phyloP scores from a whole-genome alignment of 1,140 invertebrate species.

The Penaeus indicus region DNA sequence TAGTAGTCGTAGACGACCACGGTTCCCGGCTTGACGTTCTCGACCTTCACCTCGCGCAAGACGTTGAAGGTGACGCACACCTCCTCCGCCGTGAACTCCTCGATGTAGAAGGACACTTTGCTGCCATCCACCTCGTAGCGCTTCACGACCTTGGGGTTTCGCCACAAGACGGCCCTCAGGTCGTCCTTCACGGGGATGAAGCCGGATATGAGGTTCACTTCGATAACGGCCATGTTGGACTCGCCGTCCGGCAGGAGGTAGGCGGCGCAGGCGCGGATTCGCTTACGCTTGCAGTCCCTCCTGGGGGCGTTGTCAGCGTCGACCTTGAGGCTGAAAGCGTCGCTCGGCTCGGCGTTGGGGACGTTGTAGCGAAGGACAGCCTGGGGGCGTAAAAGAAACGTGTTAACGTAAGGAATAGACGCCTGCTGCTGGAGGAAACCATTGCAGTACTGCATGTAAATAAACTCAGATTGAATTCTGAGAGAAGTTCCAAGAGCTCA shows the following conservation, averaged over 20 bases:
- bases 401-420: not conserved
- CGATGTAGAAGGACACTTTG: slow-evolving; percentile 72
- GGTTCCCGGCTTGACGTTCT: slow-evolving; percentile 75
- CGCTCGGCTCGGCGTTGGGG: not conserved
- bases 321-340: not conserved
- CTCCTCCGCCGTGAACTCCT: slow-evolving; percentile 68
- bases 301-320: not conserved
- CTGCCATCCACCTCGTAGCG: slow-evolving; percentile 70
- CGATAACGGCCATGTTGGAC: slow-evolving; percentile 57
- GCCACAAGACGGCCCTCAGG: slow-evolving; percentile 7
- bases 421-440: not conserved
- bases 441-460: not conserved
- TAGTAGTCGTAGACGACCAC: slow-evolving; percentile 81
- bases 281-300: not conserved
- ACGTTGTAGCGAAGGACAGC: slow-evolving; percentile 13
- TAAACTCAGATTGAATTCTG: not conserved
- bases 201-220: slow-evolving; percentile 54
- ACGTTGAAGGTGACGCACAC: slow-evolving; percentile 72
- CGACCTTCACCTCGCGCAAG: slow-evolving; percentile 70
- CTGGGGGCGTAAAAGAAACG: not conserved
- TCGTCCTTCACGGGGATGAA: slow-evolving; percentile 19
- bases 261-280: slow-evolving; percentile 10
- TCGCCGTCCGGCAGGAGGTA: slow-evolving; percentile 9
- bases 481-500: not conserved
- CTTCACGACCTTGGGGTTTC: slow-evolving; percentile 66